These are phyloP conservation scores for Andrena haemorrhoa DNA, from an alignment of 2,888 invertebrate genomes.

Conservation along the genomic window DNA sequence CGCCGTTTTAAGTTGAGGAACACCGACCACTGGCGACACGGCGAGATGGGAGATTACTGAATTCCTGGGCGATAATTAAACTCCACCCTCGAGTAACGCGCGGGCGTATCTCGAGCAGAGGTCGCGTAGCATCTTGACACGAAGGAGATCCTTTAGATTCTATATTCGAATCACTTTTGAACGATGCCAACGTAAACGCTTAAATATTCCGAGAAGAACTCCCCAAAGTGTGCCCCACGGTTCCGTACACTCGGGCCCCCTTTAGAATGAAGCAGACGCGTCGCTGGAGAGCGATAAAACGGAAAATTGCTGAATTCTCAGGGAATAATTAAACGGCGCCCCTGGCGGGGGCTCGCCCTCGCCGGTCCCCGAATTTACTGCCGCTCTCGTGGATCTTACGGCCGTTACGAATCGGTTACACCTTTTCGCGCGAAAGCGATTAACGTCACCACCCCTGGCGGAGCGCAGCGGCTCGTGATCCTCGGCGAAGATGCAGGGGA, in stretches of 20 bases:
- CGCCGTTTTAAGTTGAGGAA: slow-evolving; percentile 35
- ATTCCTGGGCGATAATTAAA: slow-evolving; percentile 62
- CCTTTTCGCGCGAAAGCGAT: slow-evolving; percentile 68
- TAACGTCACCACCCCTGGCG: slow-evolving; percentile 66
- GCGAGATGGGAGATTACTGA: slow-evolving; percentile 56
- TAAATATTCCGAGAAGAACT: neutral
- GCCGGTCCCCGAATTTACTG: slow-evolving; percentile 55
- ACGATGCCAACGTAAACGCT: neutral
- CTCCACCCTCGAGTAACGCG: slow-evolving; percentile 25
- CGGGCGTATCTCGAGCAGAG: slow-evolving; percentile 16
- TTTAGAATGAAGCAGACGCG: neutral
- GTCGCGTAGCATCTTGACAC: too few relatives aligned
- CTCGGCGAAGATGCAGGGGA: slow-evolving; percentile 21
- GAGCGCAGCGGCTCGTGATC: slow-evolving; percentile 40
- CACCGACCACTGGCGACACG: slow-evolving; percentile 19
- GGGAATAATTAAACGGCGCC: slow-evolving; percentile 77
- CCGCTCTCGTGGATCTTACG: slow-evolving; percentile 70
- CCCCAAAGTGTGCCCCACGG: neutral
- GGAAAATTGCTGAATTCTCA: slow-evolving; percentile 79
- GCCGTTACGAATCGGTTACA: slow-evolving; percentile 77
- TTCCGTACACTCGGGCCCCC: neutral
- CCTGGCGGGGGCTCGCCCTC: slow-evolving; percentile 27
- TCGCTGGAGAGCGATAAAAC: slow-evolving; percentile 73
- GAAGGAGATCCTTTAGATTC: too few relatives aligned
- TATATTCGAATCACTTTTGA: neutral